phyloP scores from a whole-genome alignment of 1,140 invertebrate genomes.

The Oncopeltus fasciatus region DNA sequence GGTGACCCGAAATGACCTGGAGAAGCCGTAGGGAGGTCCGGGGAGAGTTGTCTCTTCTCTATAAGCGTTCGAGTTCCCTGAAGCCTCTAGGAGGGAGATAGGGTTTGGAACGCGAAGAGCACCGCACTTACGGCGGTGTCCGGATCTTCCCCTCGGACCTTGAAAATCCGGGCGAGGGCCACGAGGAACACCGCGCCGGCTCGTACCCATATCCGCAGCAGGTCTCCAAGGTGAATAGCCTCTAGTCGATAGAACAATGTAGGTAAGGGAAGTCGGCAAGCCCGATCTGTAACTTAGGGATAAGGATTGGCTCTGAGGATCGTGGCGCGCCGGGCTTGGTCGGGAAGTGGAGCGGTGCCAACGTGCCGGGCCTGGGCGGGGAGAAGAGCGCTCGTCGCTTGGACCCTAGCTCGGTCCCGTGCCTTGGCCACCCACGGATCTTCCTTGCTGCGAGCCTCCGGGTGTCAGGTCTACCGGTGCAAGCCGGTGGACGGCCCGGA shows the following conservation, averaged over 20 bases:
- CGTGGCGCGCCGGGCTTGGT: constrained; percentile 38
- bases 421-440: no score
- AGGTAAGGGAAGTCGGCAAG: constrained; percentile 79
- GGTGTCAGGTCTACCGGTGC: constrained; percentile 23
- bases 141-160: constrained; percentile 49
- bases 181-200: constrained; percentile 47
- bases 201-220: no score
- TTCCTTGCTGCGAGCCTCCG: no score
- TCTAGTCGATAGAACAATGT: constrained; percentile 80
- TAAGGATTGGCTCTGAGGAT: constrained; percentile 45
- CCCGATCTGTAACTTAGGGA: constrained; percentile 69
- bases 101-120: constrained; percentile 52
- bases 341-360: no score
- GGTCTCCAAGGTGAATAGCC: constrained; percentile 75
- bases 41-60: no score
- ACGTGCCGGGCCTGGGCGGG: no score
- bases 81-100: constrained; percentile 56
- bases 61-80: constrained; percentile 55
- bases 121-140: constrained; percentile 52
- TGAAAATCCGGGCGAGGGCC: constrained; percentile 60
- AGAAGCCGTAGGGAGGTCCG: no score
- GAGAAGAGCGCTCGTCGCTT: no score
- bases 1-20: no score
- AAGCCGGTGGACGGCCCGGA: constrained; percentile 24
- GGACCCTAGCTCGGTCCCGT: no score